Evolutionary conservation across 2,113 vertebrate species (phyloP).

Genomic region (Burhinus oedicnemus): DNA sequence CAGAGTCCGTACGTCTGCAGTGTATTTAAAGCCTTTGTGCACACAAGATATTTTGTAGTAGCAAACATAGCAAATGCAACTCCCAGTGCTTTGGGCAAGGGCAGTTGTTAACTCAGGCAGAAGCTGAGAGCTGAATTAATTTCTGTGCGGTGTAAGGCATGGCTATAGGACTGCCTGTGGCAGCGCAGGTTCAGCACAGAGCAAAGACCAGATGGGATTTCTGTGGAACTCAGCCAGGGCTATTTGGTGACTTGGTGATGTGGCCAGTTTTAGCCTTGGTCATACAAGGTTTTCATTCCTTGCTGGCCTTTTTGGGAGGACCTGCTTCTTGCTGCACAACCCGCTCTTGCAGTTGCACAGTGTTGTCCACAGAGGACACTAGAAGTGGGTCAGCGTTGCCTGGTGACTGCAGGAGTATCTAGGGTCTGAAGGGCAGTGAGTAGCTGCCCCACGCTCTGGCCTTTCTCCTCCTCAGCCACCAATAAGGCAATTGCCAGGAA

Average conservation of each 20-base stretch:
- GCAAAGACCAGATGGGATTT: neutral
- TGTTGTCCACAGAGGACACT: neutral
- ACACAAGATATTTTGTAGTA: neutral
- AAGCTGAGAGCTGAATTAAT: neutral
- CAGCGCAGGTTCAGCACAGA: neutral
- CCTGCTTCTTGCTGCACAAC: neutral
- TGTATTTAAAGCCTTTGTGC: neutral
- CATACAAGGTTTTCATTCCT: neutral
- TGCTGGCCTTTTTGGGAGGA: neutral
- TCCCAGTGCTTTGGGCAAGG: neutral
- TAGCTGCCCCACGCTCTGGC: neutral
- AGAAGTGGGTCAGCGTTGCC: neutral
- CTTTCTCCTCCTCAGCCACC: neutral
- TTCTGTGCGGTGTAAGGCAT: rapidly evolving
- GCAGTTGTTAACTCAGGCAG: neutral
- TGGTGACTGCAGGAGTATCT: neutral
- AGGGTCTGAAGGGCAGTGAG: neutral
- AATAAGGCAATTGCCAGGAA: neutral
- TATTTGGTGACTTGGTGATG: neutral
- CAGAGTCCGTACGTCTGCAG: neutral
- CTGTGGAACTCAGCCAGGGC: neutral
- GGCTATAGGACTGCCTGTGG: neutral
- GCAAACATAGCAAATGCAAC: neutral
- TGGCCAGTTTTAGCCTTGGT: neutral
- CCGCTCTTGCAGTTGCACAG: neutral